Evolutionary conservation across 2,113 vertebrate genomes (phyloP), one percentile per base, ranked within the genome.

Genomic region (Psophia crepitans): DNA sequence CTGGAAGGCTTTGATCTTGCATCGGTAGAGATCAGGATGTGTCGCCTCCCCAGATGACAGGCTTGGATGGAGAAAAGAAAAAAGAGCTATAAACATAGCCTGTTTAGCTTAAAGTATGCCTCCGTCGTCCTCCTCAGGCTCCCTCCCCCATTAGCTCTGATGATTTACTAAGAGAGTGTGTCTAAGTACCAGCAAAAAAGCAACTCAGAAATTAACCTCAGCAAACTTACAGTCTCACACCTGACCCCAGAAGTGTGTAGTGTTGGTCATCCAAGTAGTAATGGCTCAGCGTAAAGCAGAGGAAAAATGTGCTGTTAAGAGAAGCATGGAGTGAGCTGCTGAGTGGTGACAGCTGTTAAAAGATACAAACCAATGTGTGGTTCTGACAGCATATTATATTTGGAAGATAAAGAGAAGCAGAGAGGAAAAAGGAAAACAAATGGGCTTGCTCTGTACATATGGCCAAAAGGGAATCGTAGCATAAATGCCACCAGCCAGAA

Each of bases 1-100:
- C 76, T 73, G 80, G 54, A 79, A 91, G 49, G 61, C 94, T 95
- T 94, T 96, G 89, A 95, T 95, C 86, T 92, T 82, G 41, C 32
- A 56, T 39, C 19, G 33, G 65, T 91, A 92, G 77, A 94, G 74
- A 89, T 89, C 84, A 63, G 77, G 78, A 83, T 76, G 81, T 79
- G 81, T 79, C 3, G 5, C 81, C 53, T 97, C 57, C 69, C 41
- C 61, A 89, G 26, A 82, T 85, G 90, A 95, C 77, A 95, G 57
- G 26, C 61, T 91, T 65, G 63, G 63, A 58, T 58, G 39, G 37
- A 74, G 74, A 43, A 84, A 64, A 89, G 80, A 66, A 88, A 56
- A 87, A 51, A 43, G 35, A 78, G 75, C 33, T 66, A n/a, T 81
- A 86, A 94, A 86, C 76, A 70, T 16, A 7, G 4, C 12, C 66